Base-by-base conservation (phyloP, 2,888 invertebrate genomes). In the Aphodius sticticus region DNA sequence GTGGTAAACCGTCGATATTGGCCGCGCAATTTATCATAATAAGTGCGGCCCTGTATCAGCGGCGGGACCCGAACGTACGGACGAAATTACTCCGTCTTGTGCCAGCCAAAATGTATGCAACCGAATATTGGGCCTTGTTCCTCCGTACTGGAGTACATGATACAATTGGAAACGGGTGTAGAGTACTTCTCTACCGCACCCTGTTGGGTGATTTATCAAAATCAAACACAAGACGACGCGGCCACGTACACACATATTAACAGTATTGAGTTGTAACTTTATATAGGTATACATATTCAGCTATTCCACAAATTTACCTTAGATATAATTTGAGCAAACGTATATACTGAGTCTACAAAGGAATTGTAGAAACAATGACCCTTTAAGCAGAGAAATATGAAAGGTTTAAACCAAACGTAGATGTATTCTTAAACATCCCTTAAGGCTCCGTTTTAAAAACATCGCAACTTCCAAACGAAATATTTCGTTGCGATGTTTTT, bases 1-100 rank as follows among this genome's bases (percentile, higher is more conserved):
- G 53, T 53, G 53, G 53, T 53, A 53, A 53, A 53, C 53, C 53
- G 53, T 53, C 53, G 53, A 53, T 53, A 53, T 53, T 53, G 53
- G 53, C 12, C 53, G 53, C 53, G 53, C 53, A 53, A 53, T 53
- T 53, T 53, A 53, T 53, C 53, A 53, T 53, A 53, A 53, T 53
- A 53, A 53, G 53, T 53, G 6, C 53, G 53, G 53, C 53, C 53
- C 53, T 53, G 53, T 53, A 53, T 53, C 53, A 53, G 53, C 53
- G 53, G 9, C 53, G 53, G 1, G 53, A 3, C 53, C 7, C 53
- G 12, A 53, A 53, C 53, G 53, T 53, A 1, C 53, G 53, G 12
- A 53, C 53, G 53, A 53, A 53, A 53, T 53, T 53, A 53, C 53
- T 3, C 53, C 53, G 7, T 53, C 53, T 53, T 53, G 53, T 7